Conservation (phyloP, 1,140 invertebrate genomes). For the Drosophila tropicalis region DNA sequence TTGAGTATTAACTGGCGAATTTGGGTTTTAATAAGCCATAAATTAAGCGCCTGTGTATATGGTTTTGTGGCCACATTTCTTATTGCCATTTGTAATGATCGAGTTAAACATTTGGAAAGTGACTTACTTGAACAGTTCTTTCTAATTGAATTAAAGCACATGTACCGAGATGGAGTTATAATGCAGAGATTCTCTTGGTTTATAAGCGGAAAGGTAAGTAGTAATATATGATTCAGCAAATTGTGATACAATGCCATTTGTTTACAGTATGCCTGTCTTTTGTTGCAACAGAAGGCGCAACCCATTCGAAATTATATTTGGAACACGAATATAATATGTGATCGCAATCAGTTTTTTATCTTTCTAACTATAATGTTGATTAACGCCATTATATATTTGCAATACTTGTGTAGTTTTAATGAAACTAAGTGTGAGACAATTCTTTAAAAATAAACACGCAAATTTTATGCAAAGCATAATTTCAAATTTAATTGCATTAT, state of each 20-base stretch:
- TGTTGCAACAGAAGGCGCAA: conserved; percentile 12
- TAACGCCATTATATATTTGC: conserved; percentile 33
- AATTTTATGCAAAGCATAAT: no score
- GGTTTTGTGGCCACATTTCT: conserved; percentile 19
- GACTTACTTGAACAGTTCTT: conserved; percentile 18
- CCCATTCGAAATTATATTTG: conserved; percentile 30
- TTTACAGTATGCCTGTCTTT: conserved; percentile 10
- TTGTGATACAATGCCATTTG: no score
- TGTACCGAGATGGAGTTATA: neutral
- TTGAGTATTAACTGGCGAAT: neutral
- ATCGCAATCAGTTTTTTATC: conserved; percentile 26
- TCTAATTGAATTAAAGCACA: conserved; percentile 18
- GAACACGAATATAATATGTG: conserved; percentile 27
- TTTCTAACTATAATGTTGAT: conserved; percentile 27
- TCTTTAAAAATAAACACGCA: no score
- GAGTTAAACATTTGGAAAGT: conserved; percentile 21
- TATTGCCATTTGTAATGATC: conserved; percentile 26
- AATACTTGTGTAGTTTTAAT: conserved; percentile 31
- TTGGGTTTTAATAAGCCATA: conserved; percentile 11
- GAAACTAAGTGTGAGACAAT: conserved; percentile 13
- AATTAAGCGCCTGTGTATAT: conserved; percentile 23
- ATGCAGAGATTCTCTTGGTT: conserved; percentile 17
- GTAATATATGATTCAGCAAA: no score
- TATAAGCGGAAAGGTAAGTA: conserved; percentile 25
- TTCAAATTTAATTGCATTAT: no score